Conservation (phyloP, 2,113 vertebrate species). For the Tragelaphus scriptus region DNA sequence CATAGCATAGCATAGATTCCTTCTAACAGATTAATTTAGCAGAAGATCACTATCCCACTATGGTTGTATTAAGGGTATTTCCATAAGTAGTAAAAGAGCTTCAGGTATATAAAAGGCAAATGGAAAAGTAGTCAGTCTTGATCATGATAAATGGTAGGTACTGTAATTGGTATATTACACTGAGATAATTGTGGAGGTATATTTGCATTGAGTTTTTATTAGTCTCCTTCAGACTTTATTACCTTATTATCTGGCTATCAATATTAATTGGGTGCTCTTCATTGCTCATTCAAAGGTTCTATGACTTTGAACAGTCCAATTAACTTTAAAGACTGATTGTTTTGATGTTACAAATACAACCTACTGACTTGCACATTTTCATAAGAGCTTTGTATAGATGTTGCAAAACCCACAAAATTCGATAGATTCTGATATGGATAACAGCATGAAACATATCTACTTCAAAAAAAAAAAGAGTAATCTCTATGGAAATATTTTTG, state of each 20-base stretch:
- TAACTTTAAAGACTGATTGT: background rate
- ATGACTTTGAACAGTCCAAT: background rate
- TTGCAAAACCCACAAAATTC: background rate
- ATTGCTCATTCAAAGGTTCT: background rate
- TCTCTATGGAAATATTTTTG: background rate
- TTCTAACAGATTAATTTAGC: constrained; percentile 34
- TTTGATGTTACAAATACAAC: background rate
- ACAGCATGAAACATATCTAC: background rate
- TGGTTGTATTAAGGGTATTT: background rate
- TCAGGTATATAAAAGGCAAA: background rate
- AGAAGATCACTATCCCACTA: constrained; percentile 16
- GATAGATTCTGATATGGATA: background rate
- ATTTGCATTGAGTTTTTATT: constrained; percentile 45
- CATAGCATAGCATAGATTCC: background rate
- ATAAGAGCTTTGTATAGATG: background rate
- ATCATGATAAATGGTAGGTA: constrained; percentile 25
- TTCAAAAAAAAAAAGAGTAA: background rate
- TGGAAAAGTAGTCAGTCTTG: constrained; percentile 32
- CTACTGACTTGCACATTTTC: background rate
- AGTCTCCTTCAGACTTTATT: constrained; percentile 27
- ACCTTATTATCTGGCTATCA: background rate
- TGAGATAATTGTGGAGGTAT: constrained; percentile 17
- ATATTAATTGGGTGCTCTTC: background rate
- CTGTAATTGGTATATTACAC: constrained; percentile 43
- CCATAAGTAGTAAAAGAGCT: background rate